Evolutionary conservation across 2,888 invertebrate species (phyloP).

Genomic region (Bombyx huttoni): DNA sequence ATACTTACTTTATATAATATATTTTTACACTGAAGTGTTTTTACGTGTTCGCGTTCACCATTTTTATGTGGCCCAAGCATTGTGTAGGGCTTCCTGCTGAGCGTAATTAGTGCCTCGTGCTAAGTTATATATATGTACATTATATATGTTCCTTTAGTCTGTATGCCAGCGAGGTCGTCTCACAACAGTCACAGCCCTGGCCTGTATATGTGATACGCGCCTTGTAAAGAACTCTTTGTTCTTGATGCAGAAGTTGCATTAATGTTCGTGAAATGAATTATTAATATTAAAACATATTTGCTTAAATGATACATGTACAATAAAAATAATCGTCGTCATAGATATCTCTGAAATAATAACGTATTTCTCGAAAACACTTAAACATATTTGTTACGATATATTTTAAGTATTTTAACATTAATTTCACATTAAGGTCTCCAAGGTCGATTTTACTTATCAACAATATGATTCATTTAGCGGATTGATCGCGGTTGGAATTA

Average conservation of each 20-base stretch:
- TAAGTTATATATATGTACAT: neutral
- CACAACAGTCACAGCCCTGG: slow-evolving; percentile 16
- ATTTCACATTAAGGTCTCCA: no score
- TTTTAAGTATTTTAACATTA: no score
- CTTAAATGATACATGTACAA: neutral
- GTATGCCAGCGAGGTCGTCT: slow-evolving; percentile 12
- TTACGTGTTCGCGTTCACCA: slow-evolving; percentile 2
- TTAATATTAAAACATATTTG: neutral
- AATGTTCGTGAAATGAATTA: neutral
- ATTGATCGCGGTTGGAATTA: no score
- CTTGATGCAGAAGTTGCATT: neutral
- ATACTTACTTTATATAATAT: neutral
- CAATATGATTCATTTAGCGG: no score
- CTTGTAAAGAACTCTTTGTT: slow-evolving; percentile 1
- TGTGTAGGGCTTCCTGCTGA: slow-evolving; percentile 40
- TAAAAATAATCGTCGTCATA: no score
- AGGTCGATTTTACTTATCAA: no score
- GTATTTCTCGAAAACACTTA: no score
- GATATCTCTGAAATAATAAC: no score
- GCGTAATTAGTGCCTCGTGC: slow-evolving; percentile 20
- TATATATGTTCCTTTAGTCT: neutral
- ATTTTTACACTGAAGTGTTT: slow-evolving; percentile 3
- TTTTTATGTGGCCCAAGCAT: slow-evolving; percentile 26
- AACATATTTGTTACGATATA: no score
- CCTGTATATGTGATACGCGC: slow-evolving; percentile 10